Evolutionary conservation across 2,888 invertebrate species (phyloP).

Genomic region (Agrotis puta): DNA sequence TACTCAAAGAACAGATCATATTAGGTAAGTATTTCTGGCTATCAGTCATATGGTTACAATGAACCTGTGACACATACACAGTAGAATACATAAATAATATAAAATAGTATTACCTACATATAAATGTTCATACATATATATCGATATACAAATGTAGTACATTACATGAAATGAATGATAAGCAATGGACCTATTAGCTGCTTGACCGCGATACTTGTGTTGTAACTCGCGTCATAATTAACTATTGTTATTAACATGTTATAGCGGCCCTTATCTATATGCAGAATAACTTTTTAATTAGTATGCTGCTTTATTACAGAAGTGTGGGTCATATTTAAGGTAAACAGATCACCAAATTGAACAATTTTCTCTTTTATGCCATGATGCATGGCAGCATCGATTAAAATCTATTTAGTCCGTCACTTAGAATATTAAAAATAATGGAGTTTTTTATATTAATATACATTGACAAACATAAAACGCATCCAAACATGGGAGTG

Average conservation of each 20-base stretch:
- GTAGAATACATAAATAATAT: conserved; percentile 13
- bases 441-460: too few relatives aligned
- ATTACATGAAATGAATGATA: conserved; percentile 36
- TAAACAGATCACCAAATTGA: too few relatives aligned
- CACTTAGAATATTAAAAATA: too few relatives aligned
- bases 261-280: not conserved
- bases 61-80: conserved; percentile 35
- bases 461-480: too few relatives aligned
- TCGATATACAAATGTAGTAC: not conserved
- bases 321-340: too few relatives aligned
- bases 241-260: conserved; percentile 28
- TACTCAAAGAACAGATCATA: not conserved
- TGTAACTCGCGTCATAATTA: conserved; percentile 20
- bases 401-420: too few relatives aligned
- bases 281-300: not conserved
- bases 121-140: not conserved
- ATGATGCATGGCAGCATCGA: too few relatives aligned
- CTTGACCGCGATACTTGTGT: conserved; percentile 33
- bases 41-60: conserved; percentile 29
- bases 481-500: too few relatives aligned
- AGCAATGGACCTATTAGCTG: conserved; percentile 26
- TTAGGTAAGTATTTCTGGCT: conserved; percentile 6
- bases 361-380: too few relatives aligned
- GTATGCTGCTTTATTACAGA: too few relatives aligned
- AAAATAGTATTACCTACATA: not conserved